phyloP scores from a whole-genome alignment of 2,113 vertebrate genomes.

The Orthonyx spaldingii region DNA sequence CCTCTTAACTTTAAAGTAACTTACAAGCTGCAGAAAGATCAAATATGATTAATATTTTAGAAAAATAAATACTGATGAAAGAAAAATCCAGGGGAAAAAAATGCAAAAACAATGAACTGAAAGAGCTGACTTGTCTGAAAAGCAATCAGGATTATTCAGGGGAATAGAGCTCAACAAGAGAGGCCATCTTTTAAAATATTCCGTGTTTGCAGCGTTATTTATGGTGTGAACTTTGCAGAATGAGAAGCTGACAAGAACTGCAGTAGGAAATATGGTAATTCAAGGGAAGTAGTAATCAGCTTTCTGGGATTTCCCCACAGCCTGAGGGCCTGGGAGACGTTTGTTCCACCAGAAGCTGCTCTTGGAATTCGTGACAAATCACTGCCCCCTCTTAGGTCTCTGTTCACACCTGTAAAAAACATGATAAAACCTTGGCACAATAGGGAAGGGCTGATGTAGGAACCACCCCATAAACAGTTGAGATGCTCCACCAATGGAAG shows the following conservation, averaged over 20 bases:
- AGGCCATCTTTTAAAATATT: conserved; percentile 5
- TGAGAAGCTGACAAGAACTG: background rate
- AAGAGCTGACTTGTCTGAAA: background rate
- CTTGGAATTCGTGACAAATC: background rate
- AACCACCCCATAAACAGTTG: background rate
- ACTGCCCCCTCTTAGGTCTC: background rate
- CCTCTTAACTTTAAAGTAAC: background rate
- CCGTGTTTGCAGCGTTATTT: background rate
- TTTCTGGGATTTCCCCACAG: background rate
- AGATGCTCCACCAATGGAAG: background rate
- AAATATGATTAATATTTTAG: background rate
- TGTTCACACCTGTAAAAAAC: background rate
- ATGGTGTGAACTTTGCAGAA: background rate
- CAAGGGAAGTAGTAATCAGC: background rate
- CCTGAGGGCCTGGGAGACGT: background rate
- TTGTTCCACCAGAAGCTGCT: background rate
- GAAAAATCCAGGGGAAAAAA: background rate
- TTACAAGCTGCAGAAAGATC: background rate
- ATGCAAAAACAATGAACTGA: background rate
- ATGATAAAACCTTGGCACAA: background rate
- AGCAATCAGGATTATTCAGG: background rate
- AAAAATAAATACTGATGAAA: background rate
- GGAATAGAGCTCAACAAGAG: background rate
- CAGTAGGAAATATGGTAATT: background rate
- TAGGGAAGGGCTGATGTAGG: background rate